Conservation (phyloP, 2,113 vertebrate species). For the Scomber scombrus region DNA sequence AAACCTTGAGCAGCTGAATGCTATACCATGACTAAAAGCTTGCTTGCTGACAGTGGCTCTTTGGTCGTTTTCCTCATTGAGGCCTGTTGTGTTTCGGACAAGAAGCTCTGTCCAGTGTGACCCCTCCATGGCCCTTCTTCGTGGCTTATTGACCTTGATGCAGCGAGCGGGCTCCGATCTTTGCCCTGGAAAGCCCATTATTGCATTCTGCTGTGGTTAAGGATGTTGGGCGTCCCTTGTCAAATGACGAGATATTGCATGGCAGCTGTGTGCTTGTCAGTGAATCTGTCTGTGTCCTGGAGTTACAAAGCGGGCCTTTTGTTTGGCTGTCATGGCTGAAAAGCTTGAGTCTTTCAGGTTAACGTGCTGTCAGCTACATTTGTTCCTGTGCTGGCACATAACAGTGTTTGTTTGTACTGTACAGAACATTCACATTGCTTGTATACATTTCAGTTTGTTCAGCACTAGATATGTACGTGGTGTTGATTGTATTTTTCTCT, state of each 20-base stretch:
- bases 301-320: slow-evolving; percentile 42
- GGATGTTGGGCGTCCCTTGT: slow-evolving; percentile 24
- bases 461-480: too few relatives aligned
- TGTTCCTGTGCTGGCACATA: slow-evolving; percentile 6
- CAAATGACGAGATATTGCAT: slow-evolving; percentile 41
- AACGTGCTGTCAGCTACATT: slow-evolving; percentile 24
- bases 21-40: slow-evolving; percentile 44
- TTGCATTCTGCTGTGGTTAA: slow-evolving; percentile 11
- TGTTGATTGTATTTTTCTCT: background rate
- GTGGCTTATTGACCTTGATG: slow-evolving; percentile 50
- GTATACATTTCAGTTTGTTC: background rate
- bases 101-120: slow-evolving; percentile 53
- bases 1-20: slow-evolving; percentile 55
- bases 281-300: slow-evolving; percentile 33
- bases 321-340: slow-evolving; percentile 29
- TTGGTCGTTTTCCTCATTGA: slow-evolving; percentile 16
- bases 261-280: slow-evolving; percentile 45
- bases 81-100: slow-evolving; percentile 43
- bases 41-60: slow-evolving; percentile 30
- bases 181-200: slow-evolving; percentile 51
- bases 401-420: background rate
- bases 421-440: background rate
- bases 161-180: slow-evolving; percentile 39
- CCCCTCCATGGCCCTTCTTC: slow-evolving; percentile 34
- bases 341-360: slow-evolving; percentile 39